Evolutionary conservation across 2,113 vertebrate genomes (phyloP), one percentile per base, ranked within the genome.

Genomic region (Chaetura pelagica): DNA sequence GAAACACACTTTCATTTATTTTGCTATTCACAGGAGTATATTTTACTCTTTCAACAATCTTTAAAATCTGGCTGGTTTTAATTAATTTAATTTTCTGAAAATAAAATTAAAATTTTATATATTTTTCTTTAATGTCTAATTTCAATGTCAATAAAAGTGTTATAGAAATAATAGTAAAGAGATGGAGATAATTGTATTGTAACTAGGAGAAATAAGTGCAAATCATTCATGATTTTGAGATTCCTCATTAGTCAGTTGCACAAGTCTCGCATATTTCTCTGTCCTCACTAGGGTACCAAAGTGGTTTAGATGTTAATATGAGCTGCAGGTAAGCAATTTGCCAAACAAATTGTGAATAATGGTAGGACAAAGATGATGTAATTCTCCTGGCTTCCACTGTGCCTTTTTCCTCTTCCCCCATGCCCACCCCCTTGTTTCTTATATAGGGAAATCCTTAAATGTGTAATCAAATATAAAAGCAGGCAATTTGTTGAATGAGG

Each of bases 321-420:
- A 88, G 23, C 6, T 19, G 1, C 5, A 15, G 26, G n/a, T 34
- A 75, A 30, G 10, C 44, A 32, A 14, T 51, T 6, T 62, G 27
- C 12, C n/a, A 88, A 71, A 69, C 1, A 81, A 82, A 57, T 5
- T 46, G 54, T 61, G 51, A 86, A 73, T 73, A 83, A 82, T 54
- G 2, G 7, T 72, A 61, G 9, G 24, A 76, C 15, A 84, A 72
- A 79, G 10, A 24, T 54, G 6, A 35, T 62, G n/a, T 59, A 6
- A 58, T 87, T 69, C n/a, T 68, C n/a, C 15, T 52, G 24, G 22
- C 2, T 93, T 73, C n/a, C 24, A 51, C 3, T 77, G 21, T 3
- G 10, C 22, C 27, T 54, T 29, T 9, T 54, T 38, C 1, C 5
- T 30, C 4, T 8, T 22, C n/a, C 3, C 4, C 1, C 9, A n/a